Base-by-base conservation (phyloP, 2,888 invertebrate genomes). In the Sinodicranocentrus sp. region DNA sequence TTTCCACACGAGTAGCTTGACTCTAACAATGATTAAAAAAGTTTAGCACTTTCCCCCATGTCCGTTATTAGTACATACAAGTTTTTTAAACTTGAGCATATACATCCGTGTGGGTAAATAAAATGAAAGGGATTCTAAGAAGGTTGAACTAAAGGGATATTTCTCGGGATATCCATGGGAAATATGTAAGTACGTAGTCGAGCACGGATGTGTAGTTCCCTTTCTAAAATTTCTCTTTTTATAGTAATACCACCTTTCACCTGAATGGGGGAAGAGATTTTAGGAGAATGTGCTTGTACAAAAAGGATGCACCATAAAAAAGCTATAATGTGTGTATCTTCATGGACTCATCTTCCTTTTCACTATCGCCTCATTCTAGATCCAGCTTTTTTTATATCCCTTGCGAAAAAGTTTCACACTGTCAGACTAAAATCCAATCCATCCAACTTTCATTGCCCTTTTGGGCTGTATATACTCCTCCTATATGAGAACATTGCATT, bases 1-100 rank as follows among this genome's bases (percentile, higher is more conserved):
- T 79, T 79, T 79, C 79, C 79, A 63, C 79, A 63, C 71, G 79
- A 79, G 71, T 63, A 59, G 28, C 59, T 71, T 79, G 71, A 79
- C 79, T 79, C 68, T 79, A 79, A 70, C 79, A 79, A 71, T 79
- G 79, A 79, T 79, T 79, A 79, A 79, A 79, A 79, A 79, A 79
- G 79, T 79, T 79, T 79, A 79, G 79, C 79, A 71, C 79, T 79
- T 79, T 79, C 39, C 63, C 19, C 67, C 79, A 48, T 70, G 61
- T 70, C 59, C 77, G 67, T 77, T 77, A 77, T 77, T 77, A 77
- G 77, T 67, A 72, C 23, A 21, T 39, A 39, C 63, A 63, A 65
- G 63, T 52, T 63, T 63, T 44, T 71, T 68, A 39, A 48, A 48
- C 48, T 48, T 10, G 48, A n/a, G 48, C n/a, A 48, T 15, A 48